Percentiles rank a stretch among this genome's conserved stretches.
phyloP scores from a whole-genome alignment of 2,888 invertebrate species.

The Drosophila mimetica region DNA sequence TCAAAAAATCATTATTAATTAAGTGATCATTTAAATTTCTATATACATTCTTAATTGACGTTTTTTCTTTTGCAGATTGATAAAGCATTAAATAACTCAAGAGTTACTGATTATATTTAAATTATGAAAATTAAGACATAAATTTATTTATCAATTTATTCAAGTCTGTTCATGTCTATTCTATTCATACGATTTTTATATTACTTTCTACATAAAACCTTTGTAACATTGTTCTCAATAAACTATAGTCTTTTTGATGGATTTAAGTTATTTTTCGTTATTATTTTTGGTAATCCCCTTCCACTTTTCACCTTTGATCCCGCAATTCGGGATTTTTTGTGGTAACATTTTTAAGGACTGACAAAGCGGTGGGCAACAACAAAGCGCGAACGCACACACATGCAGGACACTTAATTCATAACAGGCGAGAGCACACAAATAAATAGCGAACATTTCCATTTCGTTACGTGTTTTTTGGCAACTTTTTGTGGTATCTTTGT shows the following conservation, averaged over 20 bases:
- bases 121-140: no score
- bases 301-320: conserved; percentile 32
- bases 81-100: no score
- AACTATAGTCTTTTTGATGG: not conserved
- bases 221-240: not conserved
- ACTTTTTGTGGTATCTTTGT: conserved; percentile 38
- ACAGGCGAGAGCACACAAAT: conserved; percentile 47
- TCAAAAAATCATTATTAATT: no score
- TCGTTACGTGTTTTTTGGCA: conserved; percentile 36
- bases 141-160: no score
- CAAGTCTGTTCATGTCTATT: not conserved
- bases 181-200: not conserved
- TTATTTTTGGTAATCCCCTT: conserved; percentile 13
- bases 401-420: conserved; percentile 50
- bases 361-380: conserved; percentile 39
- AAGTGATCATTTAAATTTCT: no score
- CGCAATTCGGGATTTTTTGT: conserved; percentile 28
- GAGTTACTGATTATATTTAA: no score
- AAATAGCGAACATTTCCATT: conserved; percentile 44
- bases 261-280: conserved; percentile 5
- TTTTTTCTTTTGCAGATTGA: no score
- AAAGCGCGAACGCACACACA: conserved; percentile 20
- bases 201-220: no score
- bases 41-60: no score
- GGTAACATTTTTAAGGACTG: conserved; percentile 21